A percentile compares a stretch with the other conserved stretches of the same genome.
phyloP scores from a whole-genome alignment of 1,140 invertebrate species.

The Brachionus asplanchnoidis region DNA sequence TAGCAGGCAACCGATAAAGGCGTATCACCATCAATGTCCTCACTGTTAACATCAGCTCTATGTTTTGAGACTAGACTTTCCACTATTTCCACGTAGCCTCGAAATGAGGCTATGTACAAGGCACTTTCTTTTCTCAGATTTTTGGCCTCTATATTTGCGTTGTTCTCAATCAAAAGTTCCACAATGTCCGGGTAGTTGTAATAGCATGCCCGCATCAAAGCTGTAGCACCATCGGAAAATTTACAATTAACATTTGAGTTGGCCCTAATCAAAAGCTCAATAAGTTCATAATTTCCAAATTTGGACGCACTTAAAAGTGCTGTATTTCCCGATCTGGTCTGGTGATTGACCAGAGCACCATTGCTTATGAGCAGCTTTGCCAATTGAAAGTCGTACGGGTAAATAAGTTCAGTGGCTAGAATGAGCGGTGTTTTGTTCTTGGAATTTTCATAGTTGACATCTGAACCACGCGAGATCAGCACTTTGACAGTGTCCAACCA shows the following conservation, averaged over 20 bases:
- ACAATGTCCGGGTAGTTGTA: constrained; percentile 13
- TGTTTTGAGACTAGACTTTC: not conserved
- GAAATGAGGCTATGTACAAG: constrained; percentile 32
- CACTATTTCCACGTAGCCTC: constrained; percentile 21
- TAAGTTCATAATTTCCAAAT: constrained; percentile 14
- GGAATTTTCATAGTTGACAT: constrained; percentile 36
- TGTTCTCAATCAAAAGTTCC: not conserved
- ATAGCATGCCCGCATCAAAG: constrained; percentile 32
- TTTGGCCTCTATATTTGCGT: not conserved
- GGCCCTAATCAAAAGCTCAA: not conserved
- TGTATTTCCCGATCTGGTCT: not conserved
- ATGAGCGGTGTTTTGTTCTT: constrained; percentile 14
- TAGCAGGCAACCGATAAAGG: constrained; percentile 25
- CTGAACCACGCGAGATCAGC: not conserved
- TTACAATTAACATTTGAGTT: constrained; percentile 24
- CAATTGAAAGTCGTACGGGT: constrained; percentile 35
- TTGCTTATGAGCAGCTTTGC: not conserved
- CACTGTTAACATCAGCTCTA: constrained; percentile 17
- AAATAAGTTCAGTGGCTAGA: constrained; percentile 16
- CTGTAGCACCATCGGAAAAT: constrained; percentile 24
- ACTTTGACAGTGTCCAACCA: constrained; percentile 28
- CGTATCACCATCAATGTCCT: constrained; percentile 28
- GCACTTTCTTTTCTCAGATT: constrained; percentile 14
- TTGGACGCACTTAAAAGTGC: not conserved
- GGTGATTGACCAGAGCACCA: constrained; percentile 28